These are phyloP conservation scores for Pseudomyrmex sp. DNA, from an alignment of 1,140 invertebrate species.

Conservation along the genomic window DNA sequence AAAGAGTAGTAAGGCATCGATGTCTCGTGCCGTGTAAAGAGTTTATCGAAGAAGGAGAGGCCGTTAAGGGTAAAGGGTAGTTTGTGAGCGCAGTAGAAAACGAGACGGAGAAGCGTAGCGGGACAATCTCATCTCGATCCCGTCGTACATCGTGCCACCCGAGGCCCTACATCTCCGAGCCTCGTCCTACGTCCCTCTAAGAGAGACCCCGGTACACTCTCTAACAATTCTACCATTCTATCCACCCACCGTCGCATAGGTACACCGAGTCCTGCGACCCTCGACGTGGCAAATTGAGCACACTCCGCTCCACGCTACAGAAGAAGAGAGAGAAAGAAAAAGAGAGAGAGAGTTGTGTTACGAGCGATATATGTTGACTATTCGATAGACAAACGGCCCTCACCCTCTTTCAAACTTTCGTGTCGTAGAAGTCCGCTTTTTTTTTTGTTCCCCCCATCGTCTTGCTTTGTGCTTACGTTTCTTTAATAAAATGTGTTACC, in stretches of 20 bases:
- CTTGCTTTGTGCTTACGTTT: neutral
- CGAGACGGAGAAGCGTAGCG: slow-evolving; percentile 72
- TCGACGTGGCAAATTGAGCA: slow-evolving; percentile 84
- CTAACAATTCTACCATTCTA: slow-evolving; percentile 67
- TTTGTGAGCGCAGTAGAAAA: slow-evolving; percentile 73
- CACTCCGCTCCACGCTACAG: slow-evolving; percentile 76
- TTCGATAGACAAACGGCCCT: slow-evolving; percentile 81
- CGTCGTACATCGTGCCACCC: slow-evolving; percentile 84
- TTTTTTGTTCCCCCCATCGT: slow-evolving; percentile 13
- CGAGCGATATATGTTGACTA: slow-evolving; percentile 79
- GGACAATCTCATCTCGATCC: slow-evolving; percentile 85
- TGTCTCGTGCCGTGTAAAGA: slow-evolving; percentile 77
- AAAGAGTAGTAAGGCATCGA: slow-evolving; percentile 56
- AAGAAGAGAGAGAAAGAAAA: slow-evolving; percentile 58
- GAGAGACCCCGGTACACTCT: slow-evolving; percentile 61
- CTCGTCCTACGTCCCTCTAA: slow-evolving; percentile 72
- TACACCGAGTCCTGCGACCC: slow-evolving; percentile 79
- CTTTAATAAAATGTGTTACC: neutral
- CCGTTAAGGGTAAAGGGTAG: slow-evolving; percentile 82
- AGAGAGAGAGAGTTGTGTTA: slow-evolving; percentile 72
- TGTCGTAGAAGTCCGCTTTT: slow-evolving; percentile 41
- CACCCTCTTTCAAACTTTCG: slow-evolving; percentile 63
- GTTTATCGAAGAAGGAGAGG: slow-evolving; percentile 82
- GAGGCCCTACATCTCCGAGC: slow-evolving; percentile 82
- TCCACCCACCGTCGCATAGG: slow-evolving; percentile 61